These are phyloP conservation scores for Actenoides hombroni DNA, from an alignment of 2,113 vertebrate species.

Conservation along the genomic window DNA sequence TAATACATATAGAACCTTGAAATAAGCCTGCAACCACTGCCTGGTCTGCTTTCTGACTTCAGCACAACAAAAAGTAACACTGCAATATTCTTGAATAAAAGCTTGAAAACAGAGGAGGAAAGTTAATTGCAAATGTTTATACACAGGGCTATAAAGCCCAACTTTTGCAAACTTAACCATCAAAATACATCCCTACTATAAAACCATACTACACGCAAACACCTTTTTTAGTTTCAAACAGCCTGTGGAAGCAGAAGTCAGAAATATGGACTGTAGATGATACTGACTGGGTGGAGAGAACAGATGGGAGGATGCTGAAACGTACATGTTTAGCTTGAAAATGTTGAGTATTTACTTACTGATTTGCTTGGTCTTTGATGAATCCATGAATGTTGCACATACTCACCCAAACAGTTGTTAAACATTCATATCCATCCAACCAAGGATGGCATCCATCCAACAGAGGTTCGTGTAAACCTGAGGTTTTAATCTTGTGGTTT, in stretches of 20 bases:
- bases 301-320: not conserved
- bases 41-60: not conserved
- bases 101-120: not conserved
- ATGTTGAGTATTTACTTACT: not conserved
- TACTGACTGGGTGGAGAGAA: not conserved
- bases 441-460: not conserved
- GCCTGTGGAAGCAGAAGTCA: not conserved
- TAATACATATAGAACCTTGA: not conserved
- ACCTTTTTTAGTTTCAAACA: not conserved
- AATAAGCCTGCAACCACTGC: not conserved
- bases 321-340: not conserved
- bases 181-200: not conserved
- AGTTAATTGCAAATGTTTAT: not conserved
- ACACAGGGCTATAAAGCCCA: not conserved
- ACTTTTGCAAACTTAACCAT: not conserved
- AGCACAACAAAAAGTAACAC: not conserved
- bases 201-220: not conserved
- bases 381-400: not conserved
- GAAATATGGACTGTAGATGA: not conserved
- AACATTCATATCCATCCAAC: not conserved
- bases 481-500: not conserved
- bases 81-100: not conserved
- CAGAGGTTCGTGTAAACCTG: not conserved
- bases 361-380: not conserved
- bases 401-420: not conserved